A percentile compares a stretch with the other conserved stretches of the same genome.
Conservation (phyloP, 2,113 vertebrate genomes). For the Lepus europaeus region DNA sequence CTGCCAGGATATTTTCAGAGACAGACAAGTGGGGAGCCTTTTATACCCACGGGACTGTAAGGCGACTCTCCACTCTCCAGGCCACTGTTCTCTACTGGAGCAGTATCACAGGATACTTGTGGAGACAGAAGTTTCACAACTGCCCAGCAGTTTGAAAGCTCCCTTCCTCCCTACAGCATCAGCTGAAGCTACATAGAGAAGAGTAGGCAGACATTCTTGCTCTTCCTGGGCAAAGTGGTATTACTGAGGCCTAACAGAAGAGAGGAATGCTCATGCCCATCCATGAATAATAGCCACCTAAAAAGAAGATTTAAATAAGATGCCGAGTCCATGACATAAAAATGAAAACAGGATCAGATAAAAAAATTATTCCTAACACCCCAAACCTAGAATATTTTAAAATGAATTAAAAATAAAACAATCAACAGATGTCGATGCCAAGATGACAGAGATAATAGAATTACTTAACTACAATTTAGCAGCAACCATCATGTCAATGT, state of each 20-base stretch:
- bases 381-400: slow-evolving; percentile 11
- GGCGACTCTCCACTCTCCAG: background rate
- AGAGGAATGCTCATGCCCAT: background rate
- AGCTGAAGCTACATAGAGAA: background rate
- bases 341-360: too few relatives aligned
- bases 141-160: background rate
- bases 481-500: background rate
- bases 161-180: background rate
- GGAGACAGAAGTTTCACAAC: background rate
- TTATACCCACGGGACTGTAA: background rate
- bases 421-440: background rate
- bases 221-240: background rate
- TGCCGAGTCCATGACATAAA: background rate
- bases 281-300: background rate
- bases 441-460: background rate
- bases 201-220: background rate
- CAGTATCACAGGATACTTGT: background rate
- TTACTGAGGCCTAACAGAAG: background rate
- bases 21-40: background rate
- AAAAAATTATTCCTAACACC: background rate
- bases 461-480: background rate
- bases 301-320: slow-evolving; percentile 47
- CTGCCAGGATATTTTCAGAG: background rate
- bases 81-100: background rate
- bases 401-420: background rate